Evolutionary conservation across 2,888 invertebrate genomes (phyloP).

Genomic region (Syrista parreyssii): DNA sequence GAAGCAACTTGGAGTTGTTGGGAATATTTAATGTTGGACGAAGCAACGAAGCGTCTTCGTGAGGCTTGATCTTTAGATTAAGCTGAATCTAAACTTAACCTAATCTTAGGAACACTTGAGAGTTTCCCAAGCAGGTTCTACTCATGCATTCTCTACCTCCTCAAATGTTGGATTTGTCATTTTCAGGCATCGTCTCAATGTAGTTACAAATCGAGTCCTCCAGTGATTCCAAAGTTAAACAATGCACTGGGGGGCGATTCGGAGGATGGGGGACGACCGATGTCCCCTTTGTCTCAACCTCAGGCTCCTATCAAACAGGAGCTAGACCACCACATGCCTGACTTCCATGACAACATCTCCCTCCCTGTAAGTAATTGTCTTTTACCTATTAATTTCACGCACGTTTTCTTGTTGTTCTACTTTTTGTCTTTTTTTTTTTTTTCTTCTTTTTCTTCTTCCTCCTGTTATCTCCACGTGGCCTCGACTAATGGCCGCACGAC

Average conservation of each 20-base stretch:
- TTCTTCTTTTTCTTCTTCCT: neutral
- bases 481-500: neutral
- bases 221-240: slow-evolving; percentile 72
- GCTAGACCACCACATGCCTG: slow-evolving; percentile 69
- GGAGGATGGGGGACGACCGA: slow-evolving; percentile 69
- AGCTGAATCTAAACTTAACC: no score
- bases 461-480: neutral
- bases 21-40: no score
- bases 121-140: neutral
- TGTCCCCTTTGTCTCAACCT: slow-evolving; percentile 69
- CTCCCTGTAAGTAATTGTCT: slow-evolving; percentile 58
- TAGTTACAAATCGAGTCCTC: slow-evolving; percentile 75
- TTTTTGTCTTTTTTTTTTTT: neutral
- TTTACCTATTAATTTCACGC: neutral
- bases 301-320: slow-evolving; percentile 74
- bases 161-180: slow-evolving; percentile 11
- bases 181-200: slow-evolving; percentile 72
- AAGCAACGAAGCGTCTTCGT: no score
- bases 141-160: neutral
- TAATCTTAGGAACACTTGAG: no score
- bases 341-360: slow-evolving; percentile 66
- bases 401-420: neutral
- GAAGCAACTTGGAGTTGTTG: no score
- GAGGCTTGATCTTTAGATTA: no score
- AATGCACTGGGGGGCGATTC: slow-evolving; percentile 70